Conservation (phyloP, 2,888 invertebrate species). For the Eretmocerus hayati region DNA sequence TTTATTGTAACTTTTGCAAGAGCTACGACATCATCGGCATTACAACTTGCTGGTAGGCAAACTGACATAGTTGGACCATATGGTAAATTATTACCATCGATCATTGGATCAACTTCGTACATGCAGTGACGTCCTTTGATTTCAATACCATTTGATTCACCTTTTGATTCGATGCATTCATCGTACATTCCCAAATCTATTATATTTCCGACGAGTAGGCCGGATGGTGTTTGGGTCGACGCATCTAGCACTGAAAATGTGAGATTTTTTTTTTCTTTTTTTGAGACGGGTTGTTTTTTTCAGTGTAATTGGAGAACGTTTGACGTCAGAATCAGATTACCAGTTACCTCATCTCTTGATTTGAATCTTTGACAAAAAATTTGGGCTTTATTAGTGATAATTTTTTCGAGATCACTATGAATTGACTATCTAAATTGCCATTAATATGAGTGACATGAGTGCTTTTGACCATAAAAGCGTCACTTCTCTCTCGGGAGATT, state of each 20-base stretch:
- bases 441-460: too few relatives aligned
- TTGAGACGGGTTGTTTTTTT: too few relatives aligned
- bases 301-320: too few relatives aligned
- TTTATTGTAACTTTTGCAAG: slow-evolving; percentile 1
- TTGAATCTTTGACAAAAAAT: too few relatives aligned
- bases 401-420: too few relatives aligned
- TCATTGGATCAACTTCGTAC: slow-evolving; percentile 27
- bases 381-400: too few relatives aligned
- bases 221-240: slow-evolving; percentile 47
- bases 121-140: slow-evolving; percentile 47
- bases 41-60: slow-evolving; percentile 46
- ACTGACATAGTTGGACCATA: slow-evolving; percentile 39
- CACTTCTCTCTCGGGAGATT: too few relatives aligned
- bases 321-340: too few relatives aligned
- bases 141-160: slow-evolving; percentile 25
- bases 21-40: slow-evolving; percentile 30
- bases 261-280: too few relatives aligned
- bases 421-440: too few relatives aligned
- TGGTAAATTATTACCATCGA: slow-evolving; percentile 27
- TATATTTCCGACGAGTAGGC: slow-evolving; percentile 45
- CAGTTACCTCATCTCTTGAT: too few relatives aligned
- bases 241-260: slow-evolving; percentile 48
- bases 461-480: too few relatives aligned
- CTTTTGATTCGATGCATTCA: slow-evolving; percentile 39
- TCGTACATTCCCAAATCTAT: slow-evolving; percentile 47